Conservation (phyloP, 2,113 vertebrate genomes). For the Phalacrocorax carbo region DNA sequence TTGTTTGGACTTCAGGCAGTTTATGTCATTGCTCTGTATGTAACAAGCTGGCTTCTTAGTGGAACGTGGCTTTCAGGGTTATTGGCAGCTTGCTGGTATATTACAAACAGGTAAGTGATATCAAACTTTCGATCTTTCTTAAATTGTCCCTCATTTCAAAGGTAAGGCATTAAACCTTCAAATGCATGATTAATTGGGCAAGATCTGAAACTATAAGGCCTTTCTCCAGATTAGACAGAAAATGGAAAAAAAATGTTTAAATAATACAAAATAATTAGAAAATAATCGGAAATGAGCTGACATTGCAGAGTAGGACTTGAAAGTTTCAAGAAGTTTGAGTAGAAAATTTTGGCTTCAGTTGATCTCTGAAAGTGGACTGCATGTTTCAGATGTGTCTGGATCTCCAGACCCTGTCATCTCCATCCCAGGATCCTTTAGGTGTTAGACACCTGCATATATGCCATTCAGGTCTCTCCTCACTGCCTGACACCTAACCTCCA, state of each 20-base stretch:
- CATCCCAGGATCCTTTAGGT: not conserved
- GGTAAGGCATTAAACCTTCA: slow-evolving; percentile 4
- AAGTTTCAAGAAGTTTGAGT: not conserved
- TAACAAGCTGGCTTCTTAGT: slow-evolving; percentile 93
- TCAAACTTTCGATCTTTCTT: not conserved
- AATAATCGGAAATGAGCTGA: not conserved
- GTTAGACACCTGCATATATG: not conserved
- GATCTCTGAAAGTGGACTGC: not conserved
- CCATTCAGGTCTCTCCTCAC: not conserved
- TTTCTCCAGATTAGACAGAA: not conserved
- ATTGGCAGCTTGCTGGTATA: slow-evolving; percentile 90
- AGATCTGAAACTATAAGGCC: not conserved
- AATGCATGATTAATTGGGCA: not conserved
- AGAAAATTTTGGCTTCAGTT: not conserved
- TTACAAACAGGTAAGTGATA: slow-evolving; percentile 88
- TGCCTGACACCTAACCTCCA: not conserved
- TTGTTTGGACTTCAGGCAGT: slow-evolving; percentile 93
- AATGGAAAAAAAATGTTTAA: not conserved
- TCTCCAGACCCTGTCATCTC: not conserved
- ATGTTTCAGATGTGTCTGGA: not conserved
- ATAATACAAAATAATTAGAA: not conserved
- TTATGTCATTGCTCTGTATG: slow-evolving; percentile 89
- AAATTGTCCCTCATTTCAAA: slow-evolving; percentile 6
- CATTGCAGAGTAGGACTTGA: not conserved
- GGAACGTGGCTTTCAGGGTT: slow-evolving; percentile 91